Evolutionary conservation across 2,888 invertebrate species (phyloP), one percentile per base, ranked within the genome.

Genomic region (Nymphalis urticae): DNA sequence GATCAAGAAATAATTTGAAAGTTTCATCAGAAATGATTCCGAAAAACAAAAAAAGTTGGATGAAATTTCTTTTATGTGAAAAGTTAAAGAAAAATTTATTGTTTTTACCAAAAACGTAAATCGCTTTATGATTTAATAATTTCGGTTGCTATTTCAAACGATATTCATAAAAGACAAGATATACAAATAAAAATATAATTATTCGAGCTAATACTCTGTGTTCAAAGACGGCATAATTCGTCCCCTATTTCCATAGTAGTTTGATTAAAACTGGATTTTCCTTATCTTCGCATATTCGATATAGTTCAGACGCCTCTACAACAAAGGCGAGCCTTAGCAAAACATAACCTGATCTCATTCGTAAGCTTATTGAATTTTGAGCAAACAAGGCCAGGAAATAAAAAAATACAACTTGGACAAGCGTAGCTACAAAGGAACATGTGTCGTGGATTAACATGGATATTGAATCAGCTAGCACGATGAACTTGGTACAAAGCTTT

Each of bases 381-480:
- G 21, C 36, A 19, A 42, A 62, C 47, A 58, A 62, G 19, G 59
- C 19, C 53, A 56, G 17, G 60, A 32, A 42, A 58, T 27, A 56
- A 48, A 66, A 68, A 68, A 62, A 51, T 64, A 19, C 59, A 69
- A 66, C 36, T 64, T 59, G 56, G 27, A 66, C 66, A 71, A 69
- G 42, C 13, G 42, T 9, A 10, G 66, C 71, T 75, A 73, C 79
- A 75, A 78, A 85, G 83, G 85, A 84, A 84, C 80, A 79, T 77
- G 68, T 56, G 79, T 80, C 79, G 76, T 75, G 81, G 85, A 89
- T 89, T 88, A 89, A 87, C 86, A 87, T 87, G 86, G 82, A 86
- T 87, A 89, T 87, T 85, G 85, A 89, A 89, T 88, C 86, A 85
- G 82, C 80, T 81, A 78, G 80, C 80, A 81, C 81, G 79, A 79